phyloP scores from a whole-genome alignment of 2,797 vertebrate genomes.

The Triplophysa bombifrons region DNA sequence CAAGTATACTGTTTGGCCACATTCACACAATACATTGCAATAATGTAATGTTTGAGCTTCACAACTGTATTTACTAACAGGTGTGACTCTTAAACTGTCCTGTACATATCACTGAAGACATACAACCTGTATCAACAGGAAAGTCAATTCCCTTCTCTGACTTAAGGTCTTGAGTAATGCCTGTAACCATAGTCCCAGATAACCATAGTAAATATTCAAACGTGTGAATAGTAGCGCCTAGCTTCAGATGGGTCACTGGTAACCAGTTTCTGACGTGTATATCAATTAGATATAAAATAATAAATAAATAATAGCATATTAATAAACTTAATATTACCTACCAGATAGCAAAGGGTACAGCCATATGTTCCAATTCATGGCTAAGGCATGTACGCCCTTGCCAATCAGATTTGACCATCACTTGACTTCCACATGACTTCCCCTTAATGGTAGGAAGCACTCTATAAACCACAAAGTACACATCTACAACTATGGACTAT shows the following conservation, averaged over 20 bases:
- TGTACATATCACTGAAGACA: not conserved
- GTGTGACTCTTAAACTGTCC: not conserved
- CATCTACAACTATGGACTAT: too few species aligned
- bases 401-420: too few species aligned
- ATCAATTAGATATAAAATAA: too few species aligned
- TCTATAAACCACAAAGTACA: too few species aligned
- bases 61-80: conserved; percentile 3
- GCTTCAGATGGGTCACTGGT: not conserved
- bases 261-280: not conserved
- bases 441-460: too few species aligned
- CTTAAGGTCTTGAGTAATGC: not conserved
- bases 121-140: not conserved
- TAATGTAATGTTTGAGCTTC: conserved; percentile 9
- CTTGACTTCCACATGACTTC: too few species aligned
- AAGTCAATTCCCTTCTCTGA: not conserved
- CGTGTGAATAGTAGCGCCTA: not conserved
- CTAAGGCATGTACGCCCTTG: too few species aligned
- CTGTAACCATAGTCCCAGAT: conserved; percentile 1
- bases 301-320: too few species aligned
- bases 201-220: not conserved
- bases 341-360: too few species aligned
- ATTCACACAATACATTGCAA: not conserved
- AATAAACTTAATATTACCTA: too few species aligned
- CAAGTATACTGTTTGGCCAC: conserved; percentile 3
- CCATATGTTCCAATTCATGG: too few species aligned